A percentile compares a stretch with the other conserved stretches of the same genome.
phyloP scores from a whole-genome alignment of 2,797 vertebrate species.

The Cuculus canorus region DNA sequence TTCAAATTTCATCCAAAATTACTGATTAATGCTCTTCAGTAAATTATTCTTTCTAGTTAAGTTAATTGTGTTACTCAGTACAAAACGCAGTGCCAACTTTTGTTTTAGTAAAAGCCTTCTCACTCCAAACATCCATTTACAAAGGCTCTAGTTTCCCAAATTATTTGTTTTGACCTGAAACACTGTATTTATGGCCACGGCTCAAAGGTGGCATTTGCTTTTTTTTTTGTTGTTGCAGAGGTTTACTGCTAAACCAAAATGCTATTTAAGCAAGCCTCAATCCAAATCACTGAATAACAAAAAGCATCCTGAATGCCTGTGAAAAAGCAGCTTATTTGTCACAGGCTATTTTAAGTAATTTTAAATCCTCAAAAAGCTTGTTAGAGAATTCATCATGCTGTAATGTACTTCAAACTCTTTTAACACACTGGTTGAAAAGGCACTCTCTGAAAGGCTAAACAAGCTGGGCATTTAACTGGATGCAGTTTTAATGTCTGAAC shows the following conservation, averaged over 20 bases:
- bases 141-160: not conserved
- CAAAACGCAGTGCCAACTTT: not conserved
- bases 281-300: accelerated
- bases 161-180: not conserved
- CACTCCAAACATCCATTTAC: not conserved
- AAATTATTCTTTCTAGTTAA: not conserved
- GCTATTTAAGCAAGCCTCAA: not conserved
- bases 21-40: not conserved
- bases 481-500: accelerated
- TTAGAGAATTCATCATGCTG: accelerated
- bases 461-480: accelerated
- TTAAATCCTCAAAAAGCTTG: not conserved
- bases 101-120: not conserved
- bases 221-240: not conserved
- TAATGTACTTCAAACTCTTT: accelerated
- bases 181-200: not conserved
- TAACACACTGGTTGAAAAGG: accelerated
- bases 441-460: accelerated
- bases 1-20: not conserved
- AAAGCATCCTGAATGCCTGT: not conserved
- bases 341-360: not conserved
- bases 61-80: not conserved
- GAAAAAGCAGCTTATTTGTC: not conserved
- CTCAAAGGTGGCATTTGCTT: not conserved
- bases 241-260: not conserved